Base-by-base conservation (phyloP, 2,888 invertebrate species). In the Hedya salicella region DNA sequence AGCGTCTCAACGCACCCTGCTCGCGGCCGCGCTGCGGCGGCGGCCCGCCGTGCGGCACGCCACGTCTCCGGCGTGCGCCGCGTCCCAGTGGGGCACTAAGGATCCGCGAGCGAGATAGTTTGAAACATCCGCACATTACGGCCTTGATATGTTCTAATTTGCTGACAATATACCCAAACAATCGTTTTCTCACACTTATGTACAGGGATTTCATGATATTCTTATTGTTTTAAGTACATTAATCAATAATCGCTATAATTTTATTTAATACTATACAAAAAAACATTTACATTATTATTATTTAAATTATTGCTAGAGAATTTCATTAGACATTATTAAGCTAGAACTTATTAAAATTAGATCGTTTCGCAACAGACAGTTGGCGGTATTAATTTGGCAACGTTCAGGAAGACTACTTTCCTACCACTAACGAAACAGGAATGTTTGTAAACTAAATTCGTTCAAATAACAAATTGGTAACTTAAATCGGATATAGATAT, bases 361-460 rank as follows among this genome's bases (percentile, higher is more conserved):
- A 84, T 85, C 79, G 87, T 87, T 86, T 87, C 88, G 88, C 89
- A 88, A 87, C 87, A 88, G 86, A 89, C 79, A 86, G 89, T 91
- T 90, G 88, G 89, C 89, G 87, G 87, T 85, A 81, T 83, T 80
- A 88, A 89, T 92, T 92, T 92, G 92, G 92, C 92, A 91, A 91
- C 89, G 89, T 90, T 91, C 81, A 88, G 91, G 91, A 92, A 92
- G 92, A 92, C 91, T 91, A 91, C 89, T 90, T 88, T 89, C 86
- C 89, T 91, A 91, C 87, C 84, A 89, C 89, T 90, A 89, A 89
- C 88, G 88, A 91, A 91, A 92, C 87, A 90, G 89, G 86, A 89
- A 88, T 91, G 90, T 87, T 66, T 66, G 82, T 83, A 81, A 89
- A 91, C 90, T 90, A 91, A 92, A 91, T 90, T 90, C 90, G 90